phyloP scores from a whole-genome alignment of 2,113 vertebrate genomes.

The Sebastes schlegelii region DNA sequence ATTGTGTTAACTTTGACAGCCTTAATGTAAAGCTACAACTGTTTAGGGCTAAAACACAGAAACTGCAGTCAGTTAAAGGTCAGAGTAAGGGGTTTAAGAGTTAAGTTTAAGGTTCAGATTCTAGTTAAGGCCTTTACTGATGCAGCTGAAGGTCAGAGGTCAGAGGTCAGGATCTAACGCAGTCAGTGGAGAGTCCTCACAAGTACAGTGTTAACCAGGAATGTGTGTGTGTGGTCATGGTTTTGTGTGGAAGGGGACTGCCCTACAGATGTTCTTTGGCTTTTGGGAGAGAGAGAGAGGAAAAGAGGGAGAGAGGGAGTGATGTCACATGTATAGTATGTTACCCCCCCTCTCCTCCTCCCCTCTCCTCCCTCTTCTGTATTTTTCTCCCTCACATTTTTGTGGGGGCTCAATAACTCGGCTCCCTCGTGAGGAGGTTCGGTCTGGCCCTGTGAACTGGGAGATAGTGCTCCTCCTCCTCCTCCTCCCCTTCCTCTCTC shows the following conservation, averaged over 20 bases:
- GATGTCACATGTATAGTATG: slow-evolving; percentile 84
- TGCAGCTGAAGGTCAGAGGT: slow-evolving; percentile 14
- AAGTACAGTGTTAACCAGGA: background rate
- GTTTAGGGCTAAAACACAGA: too few relatives aligned
- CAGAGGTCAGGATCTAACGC: background rate
- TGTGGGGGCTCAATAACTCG: slow-evolving; percentile 61
- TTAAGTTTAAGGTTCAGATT: background rate
- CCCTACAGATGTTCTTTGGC: slow-evolving; percentile 77
- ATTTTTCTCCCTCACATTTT: slow-evolving; percentile 68
- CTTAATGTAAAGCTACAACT: too few relatives aligned
- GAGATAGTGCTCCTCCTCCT: slow-evolving; percentile 59
- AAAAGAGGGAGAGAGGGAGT: slow-evolving; percentile 51
- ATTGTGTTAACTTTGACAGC: too few relatives aligned
- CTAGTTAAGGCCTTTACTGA: background rate
- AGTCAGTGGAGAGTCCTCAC: slow-evolving; percentile 11
- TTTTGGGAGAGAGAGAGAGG: slow-evolving; percentile 19
- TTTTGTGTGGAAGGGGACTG: slow-evolving; percentile 43
- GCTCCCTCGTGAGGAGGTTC: slow-evolving; percentile 33
- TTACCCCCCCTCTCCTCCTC: slow-evolving; percentile 48
- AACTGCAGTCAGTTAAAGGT: background rate
- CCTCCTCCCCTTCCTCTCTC: background rate
- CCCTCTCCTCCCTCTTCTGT: slow-evolving; percentile 36
- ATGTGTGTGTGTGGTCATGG: background rate
- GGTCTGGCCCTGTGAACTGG: slow-evolving; percentile 23
- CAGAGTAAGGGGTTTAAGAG: background rate